These are phyloP conservation scores for Poecilobothrus nobilitatus DNA, from an alignment of 2,888 invertebrate species.

Conservation along the genomic window DNA sequence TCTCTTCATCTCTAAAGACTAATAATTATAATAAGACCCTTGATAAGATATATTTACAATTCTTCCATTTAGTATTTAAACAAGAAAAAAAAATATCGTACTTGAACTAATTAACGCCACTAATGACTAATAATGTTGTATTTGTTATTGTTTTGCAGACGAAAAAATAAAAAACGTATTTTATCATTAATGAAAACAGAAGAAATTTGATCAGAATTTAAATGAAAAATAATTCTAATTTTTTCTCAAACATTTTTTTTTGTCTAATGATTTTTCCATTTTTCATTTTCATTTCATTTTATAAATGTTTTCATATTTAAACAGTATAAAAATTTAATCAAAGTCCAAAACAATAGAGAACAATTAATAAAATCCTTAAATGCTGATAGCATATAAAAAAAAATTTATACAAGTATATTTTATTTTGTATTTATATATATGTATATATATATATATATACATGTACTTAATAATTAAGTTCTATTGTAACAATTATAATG, in stretches of 20 bases:
- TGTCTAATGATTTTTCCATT: not conserved
- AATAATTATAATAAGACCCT: too few relatives aligned
- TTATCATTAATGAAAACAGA: not conserved
- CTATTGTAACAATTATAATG: not conserved
- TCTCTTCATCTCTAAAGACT: too few relatives aligned
- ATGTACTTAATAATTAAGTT: not conserved
- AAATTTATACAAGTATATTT: not conserved
- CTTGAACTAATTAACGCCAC: not conserved
- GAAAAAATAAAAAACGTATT: not conserved
- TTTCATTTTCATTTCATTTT: not conserved
- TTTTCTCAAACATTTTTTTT: not conserved
- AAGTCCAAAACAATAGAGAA: not conserved
- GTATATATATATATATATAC: too few relatives aligned
- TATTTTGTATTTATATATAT: too few relatives aligned
- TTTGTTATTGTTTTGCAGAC: not conserved
- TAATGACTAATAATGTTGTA: not conserved
- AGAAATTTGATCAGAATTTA: slow-evolving; percentile 1
- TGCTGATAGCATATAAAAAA: not conserved
- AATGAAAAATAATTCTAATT: not conserved
- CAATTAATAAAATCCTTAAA: not conserved
- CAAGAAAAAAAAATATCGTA: too few relatives aligned
- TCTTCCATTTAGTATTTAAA: too few relatives aligned
- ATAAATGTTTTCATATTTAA: not conserved
- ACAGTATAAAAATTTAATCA: not conserved
- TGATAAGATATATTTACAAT: too few relatives aligned